Conservation (phyloP, 2,113 vertebrate genomes). For the Neogale vison region DNA sequence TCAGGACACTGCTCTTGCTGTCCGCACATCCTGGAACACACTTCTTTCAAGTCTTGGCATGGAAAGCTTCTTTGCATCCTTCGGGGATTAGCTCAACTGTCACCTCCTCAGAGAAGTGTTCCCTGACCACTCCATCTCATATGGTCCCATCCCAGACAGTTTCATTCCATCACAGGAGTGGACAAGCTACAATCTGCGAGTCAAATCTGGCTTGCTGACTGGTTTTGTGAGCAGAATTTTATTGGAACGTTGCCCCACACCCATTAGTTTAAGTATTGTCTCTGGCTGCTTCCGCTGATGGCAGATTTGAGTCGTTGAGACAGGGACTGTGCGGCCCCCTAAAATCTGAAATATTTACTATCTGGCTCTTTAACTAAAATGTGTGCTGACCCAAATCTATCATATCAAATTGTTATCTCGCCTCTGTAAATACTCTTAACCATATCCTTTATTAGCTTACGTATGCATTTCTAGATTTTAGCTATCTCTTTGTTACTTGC, state of each 20-base stretch:
- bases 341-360: background rate
- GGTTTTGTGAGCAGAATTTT: background rate
- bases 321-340: background rate
- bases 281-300: background rate
- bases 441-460: background rate
- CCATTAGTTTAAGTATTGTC: background rate
- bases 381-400: background rate
- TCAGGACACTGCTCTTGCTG: background rate
- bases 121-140: background rate
- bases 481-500: background rate
- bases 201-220: background rate
- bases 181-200: background rate
- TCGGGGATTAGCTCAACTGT: background rate
- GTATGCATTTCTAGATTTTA: background rate
- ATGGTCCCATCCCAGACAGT: background rate
- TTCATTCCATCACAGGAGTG: background rate
- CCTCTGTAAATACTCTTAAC: background rate
- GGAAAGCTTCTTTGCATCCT: background rate
- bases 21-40: background rate
- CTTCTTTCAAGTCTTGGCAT: background rate
- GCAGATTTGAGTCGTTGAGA: background rate
- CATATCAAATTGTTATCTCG: background rate
- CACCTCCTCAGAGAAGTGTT: background rate
- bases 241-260: background rate
- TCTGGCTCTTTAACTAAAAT: background rate